Percentiles rank a stretch among this genome's conserved stretches.
Evolutionary conservation across 2,113 vertebrate genomes (phyloP).

Genomic region (Cricetomys ansorgei): DNA sequence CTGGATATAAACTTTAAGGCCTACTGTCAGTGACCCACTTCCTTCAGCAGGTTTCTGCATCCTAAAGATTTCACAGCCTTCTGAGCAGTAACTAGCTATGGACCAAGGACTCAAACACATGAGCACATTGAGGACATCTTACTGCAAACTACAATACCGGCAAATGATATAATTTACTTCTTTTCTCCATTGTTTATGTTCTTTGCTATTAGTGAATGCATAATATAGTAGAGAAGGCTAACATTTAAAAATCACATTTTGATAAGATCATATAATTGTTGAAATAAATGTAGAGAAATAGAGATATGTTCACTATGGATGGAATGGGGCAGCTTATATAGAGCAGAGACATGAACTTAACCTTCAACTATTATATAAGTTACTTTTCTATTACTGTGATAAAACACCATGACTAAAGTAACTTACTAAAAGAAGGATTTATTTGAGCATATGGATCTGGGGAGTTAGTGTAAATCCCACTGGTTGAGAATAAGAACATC

Average conservation of each 20-base stretch:
- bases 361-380: not conserved
- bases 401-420: not conserved
- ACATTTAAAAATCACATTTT: not conserved
- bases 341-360: not conserved
- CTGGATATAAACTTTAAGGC: not conserved
- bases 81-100: not conserved
- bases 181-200: not conserved
- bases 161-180: not conserved
- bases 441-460: not conserved
- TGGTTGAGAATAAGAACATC: too few species aligned
- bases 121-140: not conserved
- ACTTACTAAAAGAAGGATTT: not conserved
- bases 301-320: not conserved
- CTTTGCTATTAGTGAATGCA: not conserved
- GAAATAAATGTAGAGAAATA: not conserved
- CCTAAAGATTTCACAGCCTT: not conserved
- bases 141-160: not conserved
- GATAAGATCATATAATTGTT: not conserved
- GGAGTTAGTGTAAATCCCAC: too few species aligned
- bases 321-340: not conserved
- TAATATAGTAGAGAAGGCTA: not conserved
- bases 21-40: not conserved
- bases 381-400: not conserved
- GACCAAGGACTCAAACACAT: not conserved
- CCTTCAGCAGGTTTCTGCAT: not conserved